phyloP scores from a whole-genome alignment of 2,113 vertebrate species.

The Atrichornis clamosus region DNA sequence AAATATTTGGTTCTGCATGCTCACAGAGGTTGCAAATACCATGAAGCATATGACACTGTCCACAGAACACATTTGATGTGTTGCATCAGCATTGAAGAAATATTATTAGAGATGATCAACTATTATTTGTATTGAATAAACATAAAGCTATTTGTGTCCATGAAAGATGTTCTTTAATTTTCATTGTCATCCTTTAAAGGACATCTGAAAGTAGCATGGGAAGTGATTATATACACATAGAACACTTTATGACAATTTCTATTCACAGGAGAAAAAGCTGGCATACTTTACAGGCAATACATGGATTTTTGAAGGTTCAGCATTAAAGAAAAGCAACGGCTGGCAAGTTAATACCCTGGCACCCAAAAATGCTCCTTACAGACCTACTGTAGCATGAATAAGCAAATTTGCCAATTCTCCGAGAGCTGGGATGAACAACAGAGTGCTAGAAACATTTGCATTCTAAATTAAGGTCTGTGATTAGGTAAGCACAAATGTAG shows the following conservation, averaged over 20 bases:
- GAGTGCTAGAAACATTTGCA: background rate
- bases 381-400: constrained; percentile 62
- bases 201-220: background rate
- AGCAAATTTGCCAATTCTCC: constrained; percentile 53
- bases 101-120: background rate
- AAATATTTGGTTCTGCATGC: background rate
- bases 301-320: background rate
- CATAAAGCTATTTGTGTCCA: constrained; percentile 9
- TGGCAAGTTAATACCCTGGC: background rate
- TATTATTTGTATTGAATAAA: background rate
- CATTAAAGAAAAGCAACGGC: background rate
- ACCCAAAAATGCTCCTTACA: background rate
- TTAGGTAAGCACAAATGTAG: background rate
- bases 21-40: background rate
- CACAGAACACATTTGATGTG: background rate
- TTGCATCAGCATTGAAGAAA: background rate
- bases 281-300: background rate
- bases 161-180: background rate
- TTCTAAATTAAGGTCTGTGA: background rate
- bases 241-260: background rate
- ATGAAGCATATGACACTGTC: background rate
- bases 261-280: background rate
- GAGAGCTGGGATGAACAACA: background rate
- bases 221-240: background rate
- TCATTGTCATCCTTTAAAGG: background rate